Evolutionary conservation across 2,113 vertebrate genomes (phyloP).

Genomic region (Syrrhaptes paradoxus): DNA sequence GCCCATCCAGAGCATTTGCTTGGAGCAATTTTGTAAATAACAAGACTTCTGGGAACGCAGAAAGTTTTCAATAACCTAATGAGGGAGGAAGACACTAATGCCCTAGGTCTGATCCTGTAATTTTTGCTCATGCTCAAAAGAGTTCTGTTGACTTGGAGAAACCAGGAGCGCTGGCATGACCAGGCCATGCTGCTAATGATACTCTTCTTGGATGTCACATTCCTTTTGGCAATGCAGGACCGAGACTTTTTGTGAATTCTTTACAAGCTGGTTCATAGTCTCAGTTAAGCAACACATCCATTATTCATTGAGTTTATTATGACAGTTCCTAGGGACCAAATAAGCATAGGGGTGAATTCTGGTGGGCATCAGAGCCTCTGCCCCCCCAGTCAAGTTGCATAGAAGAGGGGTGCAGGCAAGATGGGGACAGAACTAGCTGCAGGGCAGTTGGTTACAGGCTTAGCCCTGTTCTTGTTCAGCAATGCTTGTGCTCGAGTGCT

Average conservation of each 20-base stretch:
- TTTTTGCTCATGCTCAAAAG: neutral
- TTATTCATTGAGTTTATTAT: conserved; percentile 3
- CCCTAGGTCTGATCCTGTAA: neutral
- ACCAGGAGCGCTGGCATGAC: neutral
- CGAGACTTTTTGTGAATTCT: neutral
- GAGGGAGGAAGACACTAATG: neutral
- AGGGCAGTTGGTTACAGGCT: neutral
- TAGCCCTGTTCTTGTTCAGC: neutral
- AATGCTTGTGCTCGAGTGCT: neutral
- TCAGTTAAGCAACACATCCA: conserved; percentile 20
- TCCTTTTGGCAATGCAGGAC: neutral
- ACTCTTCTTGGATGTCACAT: neutral
- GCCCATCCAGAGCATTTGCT: neutral
- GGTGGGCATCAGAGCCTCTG: neutral
- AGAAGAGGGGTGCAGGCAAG: neutral
- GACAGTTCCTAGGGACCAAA: neutral
- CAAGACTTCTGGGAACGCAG: neutral
- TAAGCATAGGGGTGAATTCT: neutral
- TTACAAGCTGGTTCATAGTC: conserved; percentile 3
- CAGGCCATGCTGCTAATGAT: neutral
- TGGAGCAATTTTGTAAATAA: neutral
- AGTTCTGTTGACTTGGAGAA: neutral
- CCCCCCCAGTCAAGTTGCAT: neutral
- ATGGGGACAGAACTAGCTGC: neutral
- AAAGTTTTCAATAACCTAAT: neutral